Evolutionary conservation across 2,888 invertebrate genomes (phyloP).

Genomic region (Volucella bombylans): DNA sequence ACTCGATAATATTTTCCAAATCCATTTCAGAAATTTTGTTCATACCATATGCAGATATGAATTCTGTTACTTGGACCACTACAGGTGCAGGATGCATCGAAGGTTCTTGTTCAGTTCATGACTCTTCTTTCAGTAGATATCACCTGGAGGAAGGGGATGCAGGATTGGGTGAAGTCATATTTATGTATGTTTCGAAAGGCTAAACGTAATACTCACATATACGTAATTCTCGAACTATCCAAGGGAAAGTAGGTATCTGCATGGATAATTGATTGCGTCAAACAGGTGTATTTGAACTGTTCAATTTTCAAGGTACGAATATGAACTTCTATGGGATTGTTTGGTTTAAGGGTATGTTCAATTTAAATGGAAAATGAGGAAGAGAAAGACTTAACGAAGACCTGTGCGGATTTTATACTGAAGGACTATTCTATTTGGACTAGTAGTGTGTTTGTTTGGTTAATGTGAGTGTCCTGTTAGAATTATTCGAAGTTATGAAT

Average conservation of each 20-base stretch:
- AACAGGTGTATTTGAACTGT: slow-evolving; percentile 67
- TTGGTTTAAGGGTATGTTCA: background rate
- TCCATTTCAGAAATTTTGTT: slow-evolving; percentile 47
- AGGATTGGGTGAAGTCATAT: background rate
- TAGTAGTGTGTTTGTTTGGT: too few species aligned
- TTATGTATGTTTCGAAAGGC: background rate
- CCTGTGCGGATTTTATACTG: too few species aligned
- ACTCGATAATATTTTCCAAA: slow-evolving; percentile 40
- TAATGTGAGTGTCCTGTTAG: too few species aligned
- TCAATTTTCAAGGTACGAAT: slow-evolving; percentile 42
- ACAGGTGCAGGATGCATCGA: slow-evolving; percentile 53
- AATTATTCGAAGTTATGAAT: too few species aligned
- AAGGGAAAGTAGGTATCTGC: slow-evolving; percentile 29
- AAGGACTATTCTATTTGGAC: too few species aligned
- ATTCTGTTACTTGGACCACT: slow-evolving; percentile 30
- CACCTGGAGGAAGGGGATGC: background rate
- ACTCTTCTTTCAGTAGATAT: background rate
- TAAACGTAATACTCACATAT: background rate
- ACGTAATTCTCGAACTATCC: slow-evolving; percentile 19
- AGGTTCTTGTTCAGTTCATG: slow-evolving; percentile 33
- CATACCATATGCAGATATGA: slow-evolving; percentile 45
- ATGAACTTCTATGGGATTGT: background rate
- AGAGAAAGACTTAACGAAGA: too few species aligned
- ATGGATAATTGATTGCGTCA: slow-evolving; percentile 65
- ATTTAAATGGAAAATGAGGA: background rate